Evolutionary conservation across 23 tunicate genomes (phyloP).

Genomic region (Clavelina lepadiformis): DNA sequence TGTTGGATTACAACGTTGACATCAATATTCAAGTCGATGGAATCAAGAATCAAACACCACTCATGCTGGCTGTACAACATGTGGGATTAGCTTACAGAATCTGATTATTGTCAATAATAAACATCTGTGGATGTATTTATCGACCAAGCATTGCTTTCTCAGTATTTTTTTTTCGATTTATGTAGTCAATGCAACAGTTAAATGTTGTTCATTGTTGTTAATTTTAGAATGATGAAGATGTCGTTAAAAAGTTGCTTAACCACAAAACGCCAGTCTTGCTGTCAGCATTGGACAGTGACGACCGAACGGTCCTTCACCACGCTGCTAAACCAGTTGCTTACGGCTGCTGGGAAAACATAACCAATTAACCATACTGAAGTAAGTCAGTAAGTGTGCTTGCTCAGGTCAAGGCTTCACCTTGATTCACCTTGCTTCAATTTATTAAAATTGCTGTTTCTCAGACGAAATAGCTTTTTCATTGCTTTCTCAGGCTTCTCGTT

Average conservation of each 20-base stretch:
- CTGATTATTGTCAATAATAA: background rate
- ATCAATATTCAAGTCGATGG: constrained; percentile 95
- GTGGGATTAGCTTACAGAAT: constrained; percentile 17
- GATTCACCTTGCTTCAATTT: too few relatives aligned
- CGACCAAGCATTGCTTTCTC: too few relatives aligned
- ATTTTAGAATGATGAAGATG: constrained; percentile 81
- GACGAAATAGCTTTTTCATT: too few relatives aligned
- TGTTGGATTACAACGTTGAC: constrained; percentile 89
- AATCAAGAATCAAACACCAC: constrained; percentile 75
- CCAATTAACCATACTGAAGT: constrained; percentile 84
- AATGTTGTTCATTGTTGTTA: too few relatives aligned
- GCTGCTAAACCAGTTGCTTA: constrained; percentile 82
- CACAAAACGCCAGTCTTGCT: constrained; percentile 95
- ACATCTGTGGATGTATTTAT: background rate
- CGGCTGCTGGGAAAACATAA: constrained; percentile 97
- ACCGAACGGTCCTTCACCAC: constrained; percentile 92
- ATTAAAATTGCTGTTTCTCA: too few relatives aligned
- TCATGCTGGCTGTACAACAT: constrained; percentile 97
- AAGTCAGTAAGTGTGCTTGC: too few relatives aligned
- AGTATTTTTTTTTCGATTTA: too few relatives aligned
- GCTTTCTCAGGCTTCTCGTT: constrained; percentile 49
- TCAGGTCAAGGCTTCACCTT: too few relatives aligned
- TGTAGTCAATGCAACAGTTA: too few relatives aligned
- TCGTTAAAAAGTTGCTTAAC: constrained; percentile 70
- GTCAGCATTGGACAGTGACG: constrained; percentile 82